phyloP scores from a whole-genome alignment of 1,140 invertebrate species.

The Papilio helenus region DNA sequence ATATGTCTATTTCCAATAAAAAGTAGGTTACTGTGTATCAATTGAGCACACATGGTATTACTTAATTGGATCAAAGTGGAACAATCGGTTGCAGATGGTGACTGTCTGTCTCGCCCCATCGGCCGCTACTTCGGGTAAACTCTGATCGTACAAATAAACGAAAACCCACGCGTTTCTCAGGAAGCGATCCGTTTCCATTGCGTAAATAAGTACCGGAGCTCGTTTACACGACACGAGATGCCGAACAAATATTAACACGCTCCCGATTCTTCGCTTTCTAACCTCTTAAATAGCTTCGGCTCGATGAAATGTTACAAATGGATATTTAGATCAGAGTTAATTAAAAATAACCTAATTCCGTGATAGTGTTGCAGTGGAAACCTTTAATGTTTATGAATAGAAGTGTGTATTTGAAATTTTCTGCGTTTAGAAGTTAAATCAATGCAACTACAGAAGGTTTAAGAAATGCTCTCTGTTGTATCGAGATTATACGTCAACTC shows the following conservation, averaged over 20 bases:
- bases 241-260: conserved; percentile 18
- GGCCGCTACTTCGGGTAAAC: conserved; percentile 40
- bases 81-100: conserved; percentile 49
- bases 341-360: background rate
- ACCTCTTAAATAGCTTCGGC: background rate
- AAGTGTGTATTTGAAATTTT: background rate
- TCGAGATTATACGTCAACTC: background rate
- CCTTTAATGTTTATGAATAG: background rate
- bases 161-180: conserved; percentile 43
- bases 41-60: conserved; percentile 10
- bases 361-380: background rate
- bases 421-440: background rate
- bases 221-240: conserved; percentile 25
- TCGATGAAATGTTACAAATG: background rate
- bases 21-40: background rate
- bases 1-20: background rate
- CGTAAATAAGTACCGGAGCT: conserved; percentile 13
- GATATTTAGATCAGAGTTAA: background rate
- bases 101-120: conserved; percentile 46
- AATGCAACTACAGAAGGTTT: background rate
- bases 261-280: conserved; percentile 1
- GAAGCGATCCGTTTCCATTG: conserved; percentile 38
- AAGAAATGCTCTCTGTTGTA: background rate
- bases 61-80: conserved; percentile 43
- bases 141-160: conserved; percentile 48